Evolutionary conservation across 2,888 invertebrate species (phyloP), one percentile per base, ranked within the genome.

Genomic region (Polyommatus icarus): DNA sequence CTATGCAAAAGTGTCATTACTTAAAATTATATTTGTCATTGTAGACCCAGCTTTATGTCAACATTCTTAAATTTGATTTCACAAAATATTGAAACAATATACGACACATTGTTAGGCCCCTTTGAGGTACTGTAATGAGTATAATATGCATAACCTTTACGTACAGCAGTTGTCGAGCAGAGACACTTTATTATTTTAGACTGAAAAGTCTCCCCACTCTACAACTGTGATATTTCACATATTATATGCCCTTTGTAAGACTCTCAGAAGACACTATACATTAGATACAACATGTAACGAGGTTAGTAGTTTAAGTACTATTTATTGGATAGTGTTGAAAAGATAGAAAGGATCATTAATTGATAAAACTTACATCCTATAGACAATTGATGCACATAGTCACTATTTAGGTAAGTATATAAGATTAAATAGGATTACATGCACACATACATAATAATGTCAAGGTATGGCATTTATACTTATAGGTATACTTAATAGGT

Each of bases 341-440:
- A 89, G 85, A 87, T 87, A 90, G 87, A 87, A 89, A 90, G 88
- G 88, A 88, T 87, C 88, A 85, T 88, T 89, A 87, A 89, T 89
- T 87, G 88, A 88, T 84, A 81, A 81, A 82, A 82, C 81, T 83
- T 83, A 83, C 80, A 79, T 76, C 73, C 79, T 81, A 82, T 78
- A 81, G 76, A 77, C 76, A 80, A 78, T 78, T 78, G 78, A 79
- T 79, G 77, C 77, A 78, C 76, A 80, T 78, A 80, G 80, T 78
- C 78, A 80, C 80, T 82, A 82, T 81, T 75, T 75, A 75, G 75
- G 29, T 50, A 73, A 50, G 78, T 76, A 76, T 80, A 78, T 79
- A 79, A 80, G 82, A 81, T 83, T 82, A 84, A 79, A 81, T 79
- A 81, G 78, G 80, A 80, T 79, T 78, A 79, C 77, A 78, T 77